Base-by-base conservation (phyloP, 2,888 invertebrate species). In the Phania funesta region DNA sequence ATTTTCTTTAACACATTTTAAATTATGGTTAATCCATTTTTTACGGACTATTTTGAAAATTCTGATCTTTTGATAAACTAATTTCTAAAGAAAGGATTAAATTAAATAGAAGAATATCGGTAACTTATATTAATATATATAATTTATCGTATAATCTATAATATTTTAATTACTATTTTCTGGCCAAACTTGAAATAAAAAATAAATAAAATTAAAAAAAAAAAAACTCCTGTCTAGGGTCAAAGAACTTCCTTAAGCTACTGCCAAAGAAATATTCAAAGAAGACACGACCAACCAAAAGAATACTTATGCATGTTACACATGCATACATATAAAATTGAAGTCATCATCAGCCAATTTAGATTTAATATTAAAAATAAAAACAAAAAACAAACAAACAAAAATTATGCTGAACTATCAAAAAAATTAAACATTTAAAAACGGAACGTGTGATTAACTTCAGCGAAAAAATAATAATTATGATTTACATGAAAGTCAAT, bases 371-470 rank as follows among this genome's bases (percentile, higher is more conserved):
- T 48, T 75, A 56, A 75, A 75, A 75, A 75, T 24, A 38, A 46
- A 50, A 67, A 67, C 65, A n/a, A n/a, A n/a, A n/a, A n/a, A n/a
- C n/a, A n/a, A 64, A 32, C 65, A 67, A 67, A 73, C 26, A 73
- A 50, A 60, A 58, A 50, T 58, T 58, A 75, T 67, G 75, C 75
- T 75, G 75, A 75, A 67, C 50, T 50, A 75, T 50, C 58, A 75
- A 60, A 75, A n/a, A 67, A 50, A 58, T 58, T 50, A 16, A 75
- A 58, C 29, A 41, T 52, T 41, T 41, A 64, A 74, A 71, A 74
- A 74, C 76, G 24, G 76, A 76, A 68, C 68, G 76, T 76, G 76
- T 76, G 76, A 76, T 60, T 60, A 52, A 76, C 60, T 68, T 65
- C 56, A 75, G 60, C 44, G 68, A 56, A 46, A 60, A 48, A 44